Base-by-base conservation (phyloP, 2,888 invertebrate species). In the Leptinotarsa peninsularis region DNA sequence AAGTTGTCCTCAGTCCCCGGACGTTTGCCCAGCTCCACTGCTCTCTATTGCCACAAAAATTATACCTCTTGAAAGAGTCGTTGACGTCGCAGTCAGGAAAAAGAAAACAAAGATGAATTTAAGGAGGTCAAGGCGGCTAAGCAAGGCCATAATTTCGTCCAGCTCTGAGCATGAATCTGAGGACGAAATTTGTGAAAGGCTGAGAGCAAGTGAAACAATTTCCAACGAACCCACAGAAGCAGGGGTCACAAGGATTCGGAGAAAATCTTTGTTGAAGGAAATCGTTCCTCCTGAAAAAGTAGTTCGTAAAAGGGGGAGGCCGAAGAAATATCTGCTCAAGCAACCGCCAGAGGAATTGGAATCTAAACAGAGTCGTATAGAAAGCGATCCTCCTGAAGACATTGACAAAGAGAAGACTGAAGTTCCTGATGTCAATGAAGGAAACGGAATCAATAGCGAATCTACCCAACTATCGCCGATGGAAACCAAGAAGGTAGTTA, bases 11-110 rank as follows among this genome's bases (percentile, higher is more conserved):
- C 15, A 43, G 49, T 67, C 49, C 15, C 67, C 67, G 17, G 50
- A 67, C 43, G 17, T 52, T n/a, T 21, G 3, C 27, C 49, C 49
- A 49, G 49, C 21, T 21, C 13, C 17, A 21, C 49, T 14, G 23
- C 4, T 18, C 23, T 49, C 49, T 10, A 13, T 14, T 1, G 10
- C 49, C 17, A 50, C 50, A 50, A 67, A 67, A 67, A 21, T 49
- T 0, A 67, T 67, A 49, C 67, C 67, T 23, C 67, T 67, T 50
- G 67, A 67, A 23, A 67, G 49, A 50, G 23, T 43, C 1, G 33
- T 2, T 0, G 43, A 43, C 43, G n/a, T 52, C 17, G 4, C 52
- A n/a, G 23, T 2, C 66, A 80, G 49, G 79, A 81, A 43, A 80
- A 72, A 75, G 54, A 66, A 33, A 43, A 27, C 33, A 15, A 18